Evolutionary conservation across 2,888 invertebrate species (phyloP).

Genomic region (Stictocephala bisonia): DNA sequence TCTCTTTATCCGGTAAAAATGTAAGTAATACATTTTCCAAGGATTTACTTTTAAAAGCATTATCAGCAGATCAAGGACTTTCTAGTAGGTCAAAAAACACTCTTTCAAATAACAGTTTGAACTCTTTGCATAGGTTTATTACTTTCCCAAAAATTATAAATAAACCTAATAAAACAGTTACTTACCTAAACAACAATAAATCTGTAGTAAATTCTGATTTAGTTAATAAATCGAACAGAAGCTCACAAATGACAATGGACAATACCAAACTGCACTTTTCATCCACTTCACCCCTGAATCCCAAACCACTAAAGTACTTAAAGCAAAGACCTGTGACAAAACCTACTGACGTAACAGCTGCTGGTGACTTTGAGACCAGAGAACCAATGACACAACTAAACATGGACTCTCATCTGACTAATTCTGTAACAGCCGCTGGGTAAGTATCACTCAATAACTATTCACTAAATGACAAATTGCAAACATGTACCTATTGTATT

Average conservation of each 20-base stretch:
- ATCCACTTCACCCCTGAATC: conserved; percentile 5
- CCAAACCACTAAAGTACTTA: conserved; percentile 26
- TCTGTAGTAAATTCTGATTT: too few relatives aligned
- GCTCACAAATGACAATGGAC: conserved; percentile 11
- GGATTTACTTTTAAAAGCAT: background rate
- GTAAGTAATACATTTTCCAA: too few relatives aligned
- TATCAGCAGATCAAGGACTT: conserved; percentile 6
- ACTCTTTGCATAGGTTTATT: background rate
- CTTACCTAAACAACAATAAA: too few relatives aligned
- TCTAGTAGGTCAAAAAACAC: background rate
- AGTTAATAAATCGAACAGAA: background rate
- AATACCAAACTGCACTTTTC: conserved; percentile 18
- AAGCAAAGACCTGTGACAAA: conserved; percentile 23
- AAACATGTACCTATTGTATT: too few relatives aligned
- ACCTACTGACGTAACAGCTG: conserved; percentile 15
- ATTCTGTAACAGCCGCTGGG: conserved; percentile 8
- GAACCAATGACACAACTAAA: conserved; percentile 7
- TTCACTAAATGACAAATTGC: too few relatives aligned
- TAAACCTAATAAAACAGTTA: background rate
- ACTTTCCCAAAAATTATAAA: background rate
- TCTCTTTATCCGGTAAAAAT: too few relatives aligned
- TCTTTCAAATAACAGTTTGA: background rate
- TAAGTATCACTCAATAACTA: conserved; percentile 1
- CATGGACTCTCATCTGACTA: conserved; percentile 17
- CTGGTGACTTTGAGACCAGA: conserved; percentile 15